A percentile compares a stretch with the other conserved stretches of the same genome.
Evolutionary conservation across 1,140 invertebrate species (phyloP).

Genomic region (Apis cerana): DNA sequence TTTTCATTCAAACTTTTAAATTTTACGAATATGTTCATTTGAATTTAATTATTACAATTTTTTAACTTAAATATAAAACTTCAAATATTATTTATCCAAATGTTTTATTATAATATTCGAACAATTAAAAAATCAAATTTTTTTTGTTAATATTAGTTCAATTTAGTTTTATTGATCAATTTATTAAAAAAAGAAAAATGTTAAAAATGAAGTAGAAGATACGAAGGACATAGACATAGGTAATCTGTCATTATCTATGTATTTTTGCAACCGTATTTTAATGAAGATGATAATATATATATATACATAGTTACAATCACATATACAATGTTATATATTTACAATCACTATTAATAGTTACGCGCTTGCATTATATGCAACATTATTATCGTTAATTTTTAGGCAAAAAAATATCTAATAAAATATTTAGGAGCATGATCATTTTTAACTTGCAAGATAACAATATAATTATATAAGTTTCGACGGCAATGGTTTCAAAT

Average conservation of each 20-base stretch:
- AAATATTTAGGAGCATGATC: constrained; percentile 29
- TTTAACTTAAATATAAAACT: background rate
- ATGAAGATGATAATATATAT: constrained; percentile 66
- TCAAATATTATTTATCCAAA: background rate
- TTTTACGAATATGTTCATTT: background rate
- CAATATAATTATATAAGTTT: constrained; percentile 48
- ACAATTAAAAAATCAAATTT: background rate
- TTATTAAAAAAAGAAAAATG: background rate
- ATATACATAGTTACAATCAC: constrained; percentile 70
- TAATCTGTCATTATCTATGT: background rate
- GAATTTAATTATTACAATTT: background rate
- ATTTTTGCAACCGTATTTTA: constrained; percentile 62
- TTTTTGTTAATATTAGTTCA: background rate
- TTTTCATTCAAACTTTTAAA: background rate
- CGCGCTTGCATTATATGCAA: constrained; percentile 8
- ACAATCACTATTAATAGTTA: constrained; percentile 49
- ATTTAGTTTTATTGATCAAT: background rate
- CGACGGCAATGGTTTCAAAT: constrained; percentile 21
- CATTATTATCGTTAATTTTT: background rate
- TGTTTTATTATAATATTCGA: background rate
- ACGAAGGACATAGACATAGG: background rate
- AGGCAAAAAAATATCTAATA: constrained; percentile 42
- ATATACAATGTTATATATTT: constrained; percentile 67
- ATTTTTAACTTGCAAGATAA: constrained; percentile 1
- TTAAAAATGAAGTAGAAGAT: background rate